Base-by-base conservation (phyloP, 2,888 invertebrate genomes). In the Diadromus collaris region DNA sequence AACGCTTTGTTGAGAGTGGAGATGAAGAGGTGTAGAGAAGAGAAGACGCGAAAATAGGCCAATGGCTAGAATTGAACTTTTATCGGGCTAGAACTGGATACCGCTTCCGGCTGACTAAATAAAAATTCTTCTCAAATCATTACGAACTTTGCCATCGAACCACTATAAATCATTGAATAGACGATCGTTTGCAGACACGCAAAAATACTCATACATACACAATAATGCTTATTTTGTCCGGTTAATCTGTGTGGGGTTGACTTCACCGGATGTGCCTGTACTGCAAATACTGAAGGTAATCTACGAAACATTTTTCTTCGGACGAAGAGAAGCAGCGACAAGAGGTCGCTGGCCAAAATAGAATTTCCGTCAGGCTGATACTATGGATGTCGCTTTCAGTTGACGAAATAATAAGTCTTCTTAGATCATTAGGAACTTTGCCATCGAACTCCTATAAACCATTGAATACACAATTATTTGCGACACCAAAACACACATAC, bases 11-110 rank as follows among this genome's bases (percentile, higher is more conserved):
- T 38, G 32, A 63, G 67, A 27, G 51, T 19, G 29, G 27, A 48
- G 56, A 41, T 16, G n/a, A 21, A 68, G 54, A 54, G 51, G 9
- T 7, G 21, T 6, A 19, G 19, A 48, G 21, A 19, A 21, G 27
- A 51, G 63, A 48, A 44, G 29, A 60, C 44, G 38, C 48, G 13
- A 24, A 13, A 34, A 19, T 19, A 32, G 74, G 41, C 32, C 61
- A 64, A 54, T 44, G 67, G 48, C 21, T 73, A 76, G 76, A 79
- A 79, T 79, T 76, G 76, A 79, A 76, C 73, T 79, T 79, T 79
- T 79, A 76, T 79, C 79, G 64, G 27, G 27, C 71, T 34, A 44
- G 67, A 44, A 34, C 19, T 21, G 44, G 65, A 74, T 65, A 32
- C 60, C 46, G 10, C 9, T 69, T 46, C 58, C 34, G 48, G 38